These are phyloP conservation scores for Drosophila borealis DNA, from an alignment of 2,888 invertebrate genomes.

Conservation along the genomic window DNA sequence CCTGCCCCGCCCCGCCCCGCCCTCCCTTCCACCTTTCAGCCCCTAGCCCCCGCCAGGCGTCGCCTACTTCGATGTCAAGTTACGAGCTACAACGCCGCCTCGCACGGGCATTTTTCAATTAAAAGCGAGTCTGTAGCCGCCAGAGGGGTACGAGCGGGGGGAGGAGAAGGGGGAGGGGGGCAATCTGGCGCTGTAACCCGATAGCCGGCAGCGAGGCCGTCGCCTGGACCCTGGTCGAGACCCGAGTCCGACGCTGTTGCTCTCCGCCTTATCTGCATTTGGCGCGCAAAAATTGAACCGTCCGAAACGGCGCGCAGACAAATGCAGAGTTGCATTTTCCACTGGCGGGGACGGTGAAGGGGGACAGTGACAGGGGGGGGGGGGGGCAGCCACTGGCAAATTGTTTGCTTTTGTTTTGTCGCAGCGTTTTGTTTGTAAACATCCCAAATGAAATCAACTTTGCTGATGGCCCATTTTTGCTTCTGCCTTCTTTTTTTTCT, in stretches of 20 bases:
- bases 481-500: not conserved
- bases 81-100: conserved; percentile 50
- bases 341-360: not conserved
- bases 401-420: conserved; percentile 67
- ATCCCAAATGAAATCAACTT: conserved; percentile 51
- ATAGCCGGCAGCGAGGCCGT: conserved; percentile 39
- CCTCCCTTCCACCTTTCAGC: too few relatives aligned
- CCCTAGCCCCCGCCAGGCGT: not conserved
- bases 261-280: conserved; percentile 64
- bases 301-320: conserved; percentile 68
- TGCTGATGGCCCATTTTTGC: conserved; percentile 67
- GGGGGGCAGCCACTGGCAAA: conserved; percentile 40
- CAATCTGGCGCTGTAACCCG: conserved; percentile 60
- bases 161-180: not conserved
- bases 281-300: conserved; percentile 74
- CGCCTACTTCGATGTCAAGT: conserved; percentile 67
- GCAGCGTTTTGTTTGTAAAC: conserved; percentile 53
- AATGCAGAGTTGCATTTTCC: conserved; percentile 72
- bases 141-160: not conserved
- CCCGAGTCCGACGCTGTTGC: conserved; percentile 23
- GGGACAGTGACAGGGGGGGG: not conserved
- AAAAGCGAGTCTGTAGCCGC: conserved; percentile 28
- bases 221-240: conserved; percentile 16
- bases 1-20: not conserved
- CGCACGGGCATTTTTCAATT: conserved; percentile 67